A percentile compares a stretch with the other conserved stretches of the same genome.
These are phyloP conservation scores for Oreortyx pictus DNA, from an alignment of 2,797 vertebrate genomes.

Conservation along the genomic window DNA sequence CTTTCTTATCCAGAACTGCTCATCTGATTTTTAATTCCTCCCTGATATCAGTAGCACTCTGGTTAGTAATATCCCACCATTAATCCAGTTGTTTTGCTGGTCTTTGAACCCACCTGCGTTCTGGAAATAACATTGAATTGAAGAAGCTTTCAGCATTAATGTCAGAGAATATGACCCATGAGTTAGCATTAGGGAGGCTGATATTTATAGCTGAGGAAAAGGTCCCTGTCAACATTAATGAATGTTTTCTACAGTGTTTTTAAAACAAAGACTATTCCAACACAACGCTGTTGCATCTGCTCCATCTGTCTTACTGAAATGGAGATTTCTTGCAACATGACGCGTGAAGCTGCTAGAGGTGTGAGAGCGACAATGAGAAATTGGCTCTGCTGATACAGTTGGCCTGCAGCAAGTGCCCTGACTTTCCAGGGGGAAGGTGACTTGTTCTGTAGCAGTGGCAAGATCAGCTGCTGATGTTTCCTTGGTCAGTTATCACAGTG, in stretches of 20 bases:
- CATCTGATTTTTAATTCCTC: neutral
- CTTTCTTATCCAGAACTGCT: neutral
- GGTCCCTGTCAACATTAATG: slow-evolving; percentile 50
- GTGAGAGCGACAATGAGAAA: neutral
- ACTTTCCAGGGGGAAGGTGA: neutral
- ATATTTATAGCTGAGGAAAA: slow-evolving; percentile 47
- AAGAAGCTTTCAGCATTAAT: neutral
- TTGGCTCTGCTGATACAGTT: neutral
- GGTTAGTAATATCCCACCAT: neutral
- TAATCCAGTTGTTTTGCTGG: neutral
- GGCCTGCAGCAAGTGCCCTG: neutral
- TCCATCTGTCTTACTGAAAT: slow-evolving; percentile 25
- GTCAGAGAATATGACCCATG: slow-evolving; percentile 3
- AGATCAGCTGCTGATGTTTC: neutral
- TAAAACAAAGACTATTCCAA: neutral
- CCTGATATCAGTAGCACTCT: neutral
- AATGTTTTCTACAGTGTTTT: slow-evolving; percentile 10
- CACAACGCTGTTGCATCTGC: neutral
- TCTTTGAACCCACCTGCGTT: neutral
- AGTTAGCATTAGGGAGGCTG: slow-evolving; percentile 4
- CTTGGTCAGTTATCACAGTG: neutral
- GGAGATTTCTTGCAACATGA: neutral
- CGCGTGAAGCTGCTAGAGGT: neutral
- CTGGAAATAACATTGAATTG: neutral
- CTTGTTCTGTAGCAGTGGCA: neutral